Evolutionary conservation across 1,140 invertebrate genomes (phyloP).

Genomic region (Frieseomelitta varia): DNA sequence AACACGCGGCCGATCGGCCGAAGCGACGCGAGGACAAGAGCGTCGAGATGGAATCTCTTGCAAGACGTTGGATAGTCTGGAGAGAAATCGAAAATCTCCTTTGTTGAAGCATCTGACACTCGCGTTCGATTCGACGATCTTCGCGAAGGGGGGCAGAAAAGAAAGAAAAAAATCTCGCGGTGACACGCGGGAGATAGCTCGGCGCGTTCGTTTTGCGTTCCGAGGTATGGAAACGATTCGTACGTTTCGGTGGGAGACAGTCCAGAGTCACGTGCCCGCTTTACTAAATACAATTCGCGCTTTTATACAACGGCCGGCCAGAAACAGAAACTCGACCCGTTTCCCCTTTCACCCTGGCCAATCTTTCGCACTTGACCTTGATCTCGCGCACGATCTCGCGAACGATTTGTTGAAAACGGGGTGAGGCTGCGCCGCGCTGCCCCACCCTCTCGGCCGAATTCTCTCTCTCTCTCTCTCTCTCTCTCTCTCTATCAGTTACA

Average conservation of each 20-base stretch:
- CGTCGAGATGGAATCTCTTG: too few relatives aligned
- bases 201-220: too few relatives aligned
- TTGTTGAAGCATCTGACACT: too few relatives aligned
- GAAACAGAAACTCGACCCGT: slow-evolving; percentile 20
- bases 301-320: not conserved
- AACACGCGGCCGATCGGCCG: not conserved
- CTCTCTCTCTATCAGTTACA: slow-evolving; percentile 75
- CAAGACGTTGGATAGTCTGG: too few relatives aligned
- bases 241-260: not conserved
- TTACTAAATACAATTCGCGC: not conserved
- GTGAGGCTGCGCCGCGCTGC: slow-evolving; percentile 40
- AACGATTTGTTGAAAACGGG: slow-evolving; percentile 12
- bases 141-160: too few relatives aligned
- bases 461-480: slow-evolving; percentile 1
- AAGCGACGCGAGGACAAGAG: not conserved
- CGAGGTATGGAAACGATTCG: too few relatives aligned
- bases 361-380: not conserved
- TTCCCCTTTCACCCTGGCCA: not conserved
- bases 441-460: slow-evolving; percentile 64
- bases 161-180: too few relatives aligned
- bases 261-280: slow-evolving; percentile 44
- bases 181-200: too few relatives aligned
- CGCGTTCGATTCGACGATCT: too few relatives aligned
- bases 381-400: slow-evolving; percentile 15
- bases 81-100: too few relatives aligned